These are phyloP conservation scores for Quadriops clusia DNA, from an alignment of 2,888 invertebrate species.

Conservation along the genomic window DNA sequence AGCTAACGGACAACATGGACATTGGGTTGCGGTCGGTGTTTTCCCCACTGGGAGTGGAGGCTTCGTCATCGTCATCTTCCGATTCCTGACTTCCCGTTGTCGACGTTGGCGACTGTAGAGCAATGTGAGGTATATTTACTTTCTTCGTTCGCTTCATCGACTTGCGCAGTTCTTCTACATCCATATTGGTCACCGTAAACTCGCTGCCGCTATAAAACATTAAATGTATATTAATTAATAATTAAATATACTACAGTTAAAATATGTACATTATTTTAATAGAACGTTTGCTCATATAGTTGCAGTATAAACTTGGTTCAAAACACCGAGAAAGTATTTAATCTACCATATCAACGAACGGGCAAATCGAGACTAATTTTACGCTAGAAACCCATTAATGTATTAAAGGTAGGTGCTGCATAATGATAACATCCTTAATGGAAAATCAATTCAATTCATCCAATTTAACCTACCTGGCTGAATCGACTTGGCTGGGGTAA, in stretches of 20 bases:
- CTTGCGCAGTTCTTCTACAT: conserved; percentile 69
- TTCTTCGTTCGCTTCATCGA: conserved; percentile 60
- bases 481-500: conserved; percentile 29
- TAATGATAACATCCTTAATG: not conserved
- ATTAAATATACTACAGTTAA: too few relatives aligned
- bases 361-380: too few relatives aligned
- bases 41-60: conserved; percentile 73
- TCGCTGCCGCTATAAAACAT: conserved; percentile 49
- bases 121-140: conserved; percentile 37
- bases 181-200: conserved; percentile 81
- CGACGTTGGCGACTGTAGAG: conserved; percentile 31
- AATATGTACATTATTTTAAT: too few relatives aligned
- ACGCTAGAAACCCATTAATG: conserved; percentile 1
- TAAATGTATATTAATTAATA: too few relatives aligned
- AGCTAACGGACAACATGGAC: conserved; percentile 62
- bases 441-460: too few relatives aligned
- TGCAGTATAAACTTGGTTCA: too few relatives aligned
- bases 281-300: too few relatives aligned
- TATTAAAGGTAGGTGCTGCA: too few relatives aligned
- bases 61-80: conserved; percentile 63
- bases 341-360: too few relatives aligned
- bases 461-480: conserved; percentile 22
- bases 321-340: too few relatives aligned
- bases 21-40: conserved; percentile 64
- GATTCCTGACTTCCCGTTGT: conserved; percentile 54